Evolutionary conservation across 2,888 invertebrate genomes (phyloP), one percentile per base, ranked within the genome.

Genomic region (Pseudococcus longispinus): DNA sequence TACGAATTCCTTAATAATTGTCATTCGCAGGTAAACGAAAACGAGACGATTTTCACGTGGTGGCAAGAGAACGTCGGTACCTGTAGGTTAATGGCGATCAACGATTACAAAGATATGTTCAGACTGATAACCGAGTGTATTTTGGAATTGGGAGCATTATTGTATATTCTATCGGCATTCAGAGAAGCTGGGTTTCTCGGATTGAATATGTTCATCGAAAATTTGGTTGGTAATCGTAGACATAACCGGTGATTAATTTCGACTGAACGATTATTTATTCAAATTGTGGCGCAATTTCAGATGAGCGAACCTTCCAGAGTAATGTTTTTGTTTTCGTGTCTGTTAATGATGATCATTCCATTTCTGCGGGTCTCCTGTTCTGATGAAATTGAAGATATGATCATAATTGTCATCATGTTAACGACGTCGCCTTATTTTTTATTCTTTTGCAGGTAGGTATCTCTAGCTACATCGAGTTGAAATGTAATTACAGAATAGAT

Each of bases 351-450:
- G 90, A 92, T 94, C 18, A 94, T 98, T 90, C 96, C 98, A 15
- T 94, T 96, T 88, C 91, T 98, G 85, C 92, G 99, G 88, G 92
- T 98, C 23, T 93, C 95, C 88, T 99, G 98, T 90, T 93, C 94
- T 29, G 95, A 96, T 87, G 95, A 95, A 90, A 94, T 95, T 84
- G 98, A 99, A 91, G 98, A 99, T 90, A 94, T 96, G 88, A 93
- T 98, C 1, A 96, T 97, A 0, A 96, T 98, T 2, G 93, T 97
- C 88, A 97, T 98, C 18, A 98, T 98, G 95, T 92, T 99, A 44
- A 96, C 97, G 15, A 98, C 98, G 0, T 96, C 98, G 0, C 97
- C 98, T 0, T 99, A 98, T 91, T 98, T 98, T 91, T 92, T 99
- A 85, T 99, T 98, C 92, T 99, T 98, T 91, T 99, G 98, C 92